Base-by-base conservation (phyloP, 2,888 invertebrate genomes). In the Vesta saturnalis region DNA sequence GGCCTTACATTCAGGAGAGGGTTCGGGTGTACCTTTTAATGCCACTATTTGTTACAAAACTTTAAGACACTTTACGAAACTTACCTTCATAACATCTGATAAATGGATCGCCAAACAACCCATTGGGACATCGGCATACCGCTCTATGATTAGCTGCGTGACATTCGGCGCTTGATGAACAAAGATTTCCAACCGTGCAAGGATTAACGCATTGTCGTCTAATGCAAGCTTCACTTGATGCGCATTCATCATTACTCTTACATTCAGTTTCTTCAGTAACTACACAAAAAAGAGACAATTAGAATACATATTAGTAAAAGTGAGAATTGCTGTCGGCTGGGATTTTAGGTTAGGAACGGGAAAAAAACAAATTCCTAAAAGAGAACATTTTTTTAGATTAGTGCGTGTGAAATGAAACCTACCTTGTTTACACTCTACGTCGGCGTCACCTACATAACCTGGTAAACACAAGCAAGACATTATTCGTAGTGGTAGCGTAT, bases 391-490 rank as follows among this genome's bases (percentile, higher is more conserved):
- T 39, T 39, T 39, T n/a, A n/a, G 8, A 39, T 39, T 39, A 39
- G 39, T 39, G 39, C 39, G 2, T 39, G 8, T 39, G 39, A n/a
- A 39, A 39, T 39, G 39, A 39, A 4, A 59, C 47, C 2, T 67
- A 70, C 70, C 67, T 67, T 23, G 56, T 80, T 87, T 89, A 82
- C 96, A 96, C 83, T 93, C 91, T 71, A 92, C 88, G 75, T 95
- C 93, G 8, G 96, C 95, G 83, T 96, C 94, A 73, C 96, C 96
- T 74, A 92, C 88, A 77, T 90, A 92, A 70, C 94, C 94, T 68
- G 90, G 90, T 70, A 92, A 88, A 80, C 96, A 96, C 79, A 93
- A 90, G 82, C 96, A 96, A 67, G 94, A 90, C 89, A 96, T 93
- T 5, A 95, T 94, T 75, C 95, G 89, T 84, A 94, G 88, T 4